phyloP scores from a whole-genome alignment of 2,113 vertebrate species.

The Galemys pyrenaicus region DNA sequence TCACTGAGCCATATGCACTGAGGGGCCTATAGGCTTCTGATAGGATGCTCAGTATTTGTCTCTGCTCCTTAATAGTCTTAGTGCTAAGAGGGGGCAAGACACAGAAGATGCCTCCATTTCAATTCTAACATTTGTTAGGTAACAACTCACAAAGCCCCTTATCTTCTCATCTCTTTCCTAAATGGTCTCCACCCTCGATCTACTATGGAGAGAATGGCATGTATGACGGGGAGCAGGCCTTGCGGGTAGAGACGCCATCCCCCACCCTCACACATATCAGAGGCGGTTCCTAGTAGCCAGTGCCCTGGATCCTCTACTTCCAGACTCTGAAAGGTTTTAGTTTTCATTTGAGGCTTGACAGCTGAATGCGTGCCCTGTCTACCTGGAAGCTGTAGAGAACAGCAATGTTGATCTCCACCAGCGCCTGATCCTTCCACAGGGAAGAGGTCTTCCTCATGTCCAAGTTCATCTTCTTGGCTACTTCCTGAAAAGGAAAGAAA shows the following conservation, averaged over 20 bases:
- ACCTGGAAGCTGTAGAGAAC: conserved; percentile 98
- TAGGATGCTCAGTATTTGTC: background rate
- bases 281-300: background rate
- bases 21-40: background rate
- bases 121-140: background rate
- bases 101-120: background rate
- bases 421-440: conserved; percentile 97
- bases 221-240: background rate
- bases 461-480: conserved; percentile 94
- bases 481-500: conserved; percentile 87
- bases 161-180: background rate
- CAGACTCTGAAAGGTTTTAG: background rate
- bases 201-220: background rate
- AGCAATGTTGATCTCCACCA: conserved; percentile 98
- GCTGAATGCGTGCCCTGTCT: background rate
- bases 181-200: background rate
- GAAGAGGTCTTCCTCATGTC: conserved; percentile 97
- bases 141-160: no score
- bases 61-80: background rate
- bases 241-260: accelerated
- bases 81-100: background rate
- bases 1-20: no score
- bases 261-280: no score
- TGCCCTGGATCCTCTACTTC: background rate
- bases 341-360: accelerated